phyloP scores from a whole-genome alignment of 2,888 invertebrate species.

The Mycalesis mineus region DNA sequence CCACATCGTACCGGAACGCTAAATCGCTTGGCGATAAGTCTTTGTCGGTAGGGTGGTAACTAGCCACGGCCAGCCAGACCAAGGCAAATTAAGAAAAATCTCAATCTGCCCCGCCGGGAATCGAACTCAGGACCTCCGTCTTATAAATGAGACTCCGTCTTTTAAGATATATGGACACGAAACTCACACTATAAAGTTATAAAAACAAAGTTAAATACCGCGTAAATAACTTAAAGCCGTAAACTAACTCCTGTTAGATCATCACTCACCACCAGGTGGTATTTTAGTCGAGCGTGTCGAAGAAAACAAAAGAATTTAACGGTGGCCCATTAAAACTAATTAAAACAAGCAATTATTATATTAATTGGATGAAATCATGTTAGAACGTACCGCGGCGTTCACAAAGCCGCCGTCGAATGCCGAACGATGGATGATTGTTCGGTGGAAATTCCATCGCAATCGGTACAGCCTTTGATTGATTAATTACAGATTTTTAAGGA shows the following conservation, averaged over 20 bases:
- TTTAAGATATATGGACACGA: too few relatives aligned
- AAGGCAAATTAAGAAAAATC: too few relatives aligned
- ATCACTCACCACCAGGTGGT: not conserved
- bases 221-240: too few relatives aligned
- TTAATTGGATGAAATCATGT: conserved; percentile 3
- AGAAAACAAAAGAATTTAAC: conserved; percentile 4
- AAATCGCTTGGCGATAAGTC: too few relatives aligned
- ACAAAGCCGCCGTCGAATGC: not conserved
- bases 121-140: too few relatives aligned
- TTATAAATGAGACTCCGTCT: too few relatives aligned
- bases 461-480: not conserved
- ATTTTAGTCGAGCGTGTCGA: not conserved
- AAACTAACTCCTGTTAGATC: not conserved
- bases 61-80: too few relatives aligned
- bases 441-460: not conserved
- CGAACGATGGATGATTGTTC: not conserved
- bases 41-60: too few relatives aligned
- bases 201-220: too few relatives aligned
- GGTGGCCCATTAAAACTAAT: conserved; percentile 7
- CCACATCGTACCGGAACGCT: too few relatives aligned
- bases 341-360: conserved; percentile 2
- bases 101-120: too few relatives aligned
- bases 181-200: too few relatives aligned
- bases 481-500: not conserved
- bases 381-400: not conserved